These are phyloP conservation scores for Cyclophora albipunctata DNA, from an alignment of 2,888 invertebrate species.

Conservation along the genomic window DNA sequence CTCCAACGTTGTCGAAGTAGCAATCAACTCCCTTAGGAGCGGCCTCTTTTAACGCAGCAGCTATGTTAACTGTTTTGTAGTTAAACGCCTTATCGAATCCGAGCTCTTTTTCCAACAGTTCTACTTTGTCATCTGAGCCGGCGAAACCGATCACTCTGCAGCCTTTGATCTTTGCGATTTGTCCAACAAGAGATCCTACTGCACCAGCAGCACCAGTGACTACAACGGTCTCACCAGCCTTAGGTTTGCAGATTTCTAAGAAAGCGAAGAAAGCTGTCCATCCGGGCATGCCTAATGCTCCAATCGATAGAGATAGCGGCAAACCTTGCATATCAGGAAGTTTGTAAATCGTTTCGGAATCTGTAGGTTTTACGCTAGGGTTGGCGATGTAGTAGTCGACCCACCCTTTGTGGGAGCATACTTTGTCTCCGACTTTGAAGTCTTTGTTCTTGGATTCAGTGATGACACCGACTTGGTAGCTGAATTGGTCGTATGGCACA, in stretches of 20 bases:
- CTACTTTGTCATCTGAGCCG: conserved; percentile 81
- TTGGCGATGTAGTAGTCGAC: conserved; percentile 20
- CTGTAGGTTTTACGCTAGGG: conserved; percentile 1
- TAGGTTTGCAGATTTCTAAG: conserved; percentile 79
- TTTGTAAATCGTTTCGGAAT: conserved; percentile 26
- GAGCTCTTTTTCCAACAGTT: conserved; percentile 78
- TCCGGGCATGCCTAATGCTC: conserved; percentile 81
- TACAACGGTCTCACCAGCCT: conserved; percentile 80
- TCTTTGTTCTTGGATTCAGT: conserved; percentile 76
- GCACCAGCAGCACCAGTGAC: conserved; percentile 84
- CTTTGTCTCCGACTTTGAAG: conserved; percentile 75
- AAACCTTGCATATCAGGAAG: conserved; percentile 71
- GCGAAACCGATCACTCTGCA: conserved; percentile 79
- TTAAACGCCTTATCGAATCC: conserved; percentile 83
- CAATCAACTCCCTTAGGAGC: conserved; percentile 70
- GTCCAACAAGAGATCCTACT: conserved; percentile 83
- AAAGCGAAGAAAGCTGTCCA: conserved; percentile 83
- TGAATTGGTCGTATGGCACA: conserved; percentile 39
- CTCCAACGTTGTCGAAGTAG: conserved; percentile 85
- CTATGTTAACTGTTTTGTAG: conserved; percentile 78
- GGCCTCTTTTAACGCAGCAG: conserved; percentile 71
- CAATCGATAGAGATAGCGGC: conserved; percentile 73
- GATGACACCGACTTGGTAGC: conserved; percentile 51
- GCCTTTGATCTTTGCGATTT: conserved; percentile 83
- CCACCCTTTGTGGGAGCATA: conserved; percentile 68